Percentiles rank a stretch among this genome's conserved stretches.
Evolutionary conservation across 1,140 invertebrate genomes (phyloP).

Genomic region (Vanessa atalanta): DNA sequence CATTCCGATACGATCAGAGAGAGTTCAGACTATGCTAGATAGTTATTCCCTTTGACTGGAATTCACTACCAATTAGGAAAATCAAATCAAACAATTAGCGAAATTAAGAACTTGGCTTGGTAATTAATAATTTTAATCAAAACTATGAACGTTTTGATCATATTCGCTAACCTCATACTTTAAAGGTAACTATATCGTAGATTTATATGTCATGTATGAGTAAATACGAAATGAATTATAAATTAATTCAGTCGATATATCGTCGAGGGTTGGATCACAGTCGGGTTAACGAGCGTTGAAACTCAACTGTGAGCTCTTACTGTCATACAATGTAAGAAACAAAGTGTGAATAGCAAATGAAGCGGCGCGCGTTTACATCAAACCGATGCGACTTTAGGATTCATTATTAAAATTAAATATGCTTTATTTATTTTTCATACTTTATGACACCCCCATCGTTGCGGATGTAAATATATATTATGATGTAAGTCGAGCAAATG

Average conservation of each 20-base stretch:
- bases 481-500: no score
- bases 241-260: conserved; percentile 16
- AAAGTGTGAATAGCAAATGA: conserved; percentile 26
- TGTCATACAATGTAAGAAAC: conserved; percentile 17
- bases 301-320: conserved; percentile 21
- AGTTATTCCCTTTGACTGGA: no score
- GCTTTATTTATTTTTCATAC: no score
- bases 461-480: no score
- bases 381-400: not conserved
- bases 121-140: no score
- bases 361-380: conserved; percentile 5
- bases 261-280: not conserved
- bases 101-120: no score
- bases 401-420: not conserved
- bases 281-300: conserved; percentile 19
- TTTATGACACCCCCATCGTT: no score
- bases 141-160: no score
- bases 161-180: not conserved
- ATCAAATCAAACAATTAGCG: no score
- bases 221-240: conserved; percentile 3
- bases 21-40: no score
- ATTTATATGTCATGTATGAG: not conserved
- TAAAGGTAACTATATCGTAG: not conserved
- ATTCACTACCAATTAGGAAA: no score
- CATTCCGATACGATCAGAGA: no score